phyloP scores from a whole-genome alignment of 2,113 vertebrate genomes.

The Calyptommatus sinebrachiatus region DNA sequence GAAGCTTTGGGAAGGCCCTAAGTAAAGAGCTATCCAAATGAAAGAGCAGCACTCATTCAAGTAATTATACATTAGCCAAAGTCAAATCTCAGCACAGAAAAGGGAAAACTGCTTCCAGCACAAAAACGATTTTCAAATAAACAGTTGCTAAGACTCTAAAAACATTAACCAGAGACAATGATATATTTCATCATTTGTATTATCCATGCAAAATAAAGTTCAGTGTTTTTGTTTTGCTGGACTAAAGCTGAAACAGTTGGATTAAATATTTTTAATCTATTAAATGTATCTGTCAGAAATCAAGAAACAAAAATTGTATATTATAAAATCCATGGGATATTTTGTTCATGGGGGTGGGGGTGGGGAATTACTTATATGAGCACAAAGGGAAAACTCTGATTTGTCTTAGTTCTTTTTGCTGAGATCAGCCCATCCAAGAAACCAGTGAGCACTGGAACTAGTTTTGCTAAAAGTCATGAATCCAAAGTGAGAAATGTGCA shows the following conservation, averaged over 20 bases:
- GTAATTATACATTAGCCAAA: neutral
- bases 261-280: constrained; percentile 3
- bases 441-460: neutral
- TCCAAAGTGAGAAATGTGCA: constrained; percentile 16
- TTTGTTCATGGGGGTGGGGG: neutral
- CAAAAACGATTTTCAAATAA: neutral
- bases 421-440: neutral
- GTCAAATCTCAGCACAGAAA: neutral
- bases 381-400: neutral
- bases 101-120: neutral
- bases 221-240: neutral
- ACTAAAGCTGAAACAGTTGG: neutral
- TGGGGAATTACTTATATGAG: neutral
- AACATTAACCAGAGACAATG: neutral
- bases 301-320: neutral
- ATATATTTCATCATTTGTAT: neutral
- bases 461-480: constrained; percentile 1
- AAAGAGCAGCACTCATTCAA: neutral
- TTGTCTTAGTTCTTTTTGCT: neutral
- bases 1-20: too few relatives aligned
- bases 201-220: neutral
- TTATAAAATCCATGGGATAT: neutral
- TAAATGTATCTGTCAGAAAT: neutral
- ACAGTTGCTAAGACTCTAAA: neutral
- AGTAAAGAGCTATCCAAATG: neutral